Evolutionary conservation across 1,140 invertebrate genomes (phyloP), one percentile per base, ranked within the genome.

Genomic region (Helicoverpa armigera): DNA sequence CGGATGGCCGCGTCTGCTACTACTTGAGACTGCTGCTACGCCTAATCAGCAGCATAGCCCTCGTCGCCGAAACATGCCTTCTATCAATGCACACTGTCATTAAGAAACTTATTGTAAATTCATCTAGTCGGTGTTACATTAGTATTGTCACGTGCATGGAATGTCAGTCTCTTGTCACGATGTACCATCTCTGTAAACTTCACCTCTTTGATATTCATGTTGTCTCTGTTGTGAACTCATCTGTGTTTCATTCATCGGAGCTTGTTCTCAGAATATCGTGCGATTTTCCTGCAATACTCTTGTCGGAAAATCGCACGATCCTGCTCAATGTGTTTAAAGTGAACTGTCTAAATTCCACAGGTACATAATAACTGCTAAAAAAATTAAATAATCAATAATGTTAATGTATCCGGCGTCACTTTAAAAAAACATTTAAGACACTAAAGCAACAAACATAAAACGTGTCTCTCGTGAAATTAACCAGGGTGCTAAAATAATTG

Each of bases 211-310:
- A 10, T 50, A 48, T 65, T 50, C 63, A 67, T 48, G 35, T 10
- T 67, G 14, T 50, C 43, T 67, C 43, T 67, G 63, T 67, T 67
- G 43, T 67, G 48, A 67, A 67, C 43, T 67, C 63, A 67, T 67
- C n/a, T 23, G 2, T 67, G 63, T 67, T 67, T 67, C 63, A 67
- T 67, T 50, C 63, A 67, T 67, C 48, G 14, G 43, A 43, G 13
- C 35, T 43, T 18, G 63, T 16, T 50, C 63, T 50, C 16, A 50
- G 3, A 18, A 67, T 18, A 67, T 16, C 63, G 43, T 67, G 63
- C 63, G 0, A 48, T 67, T 67, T 67, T 50, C 63, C 43, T 3
- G 63, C 35, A 48, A 67, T 23, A 29, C 3, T 61, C 13, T 50
- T 48, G 65, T 16, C 43, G 43, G 43, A n/a, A 69, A 69, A 67